Base-by-base conservation (phyloP, 1,140 invertebrate species). In the Paraescarpia echinospica region DNA sequence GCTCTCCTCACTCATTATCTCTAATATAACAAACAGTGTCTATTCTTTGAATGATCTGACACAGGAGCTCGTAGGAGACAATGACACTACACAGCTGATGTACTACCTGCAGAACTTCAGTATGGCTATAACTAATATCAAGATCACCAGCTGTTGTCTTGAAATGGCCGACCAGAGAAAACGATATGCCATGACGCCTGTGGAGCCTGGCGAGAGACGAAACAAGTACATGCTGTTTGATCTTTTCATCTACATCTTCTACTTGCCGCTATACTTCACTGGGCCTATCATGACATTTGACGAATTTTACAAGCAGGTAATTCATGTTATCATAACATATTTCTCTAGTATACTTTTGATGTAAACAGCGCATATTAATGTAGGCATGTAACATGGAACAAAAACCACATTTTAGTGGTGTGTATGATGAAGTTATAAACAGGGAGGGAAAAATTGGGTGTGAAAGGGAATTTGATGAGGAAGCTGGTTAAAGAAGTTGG, bases 221-320 rank as follows among this genome's bases (percentile, higher is more conserved):
- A 6, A 4, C 2, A 77, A 77, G 59, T 77, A 77, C 59, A 27
- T 31, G 59, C 59, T 97, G 90, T 59, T 95, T 1, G 95, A 97
- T 35, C 96, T 97, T 93, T 94, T 97, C 34, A 97, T 97, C 48
- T 98, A 98, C 95, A 97, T 97, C 93, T 97, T 98, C 93, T 98
- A 99, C 95, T 97, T 98, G 89, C 98, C 98, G 35, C 96, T 97
- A 18, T 96, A 98, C 89, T 97, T 98, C 94, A 97, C 97, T 93
- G 98, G 98, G 90, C 98, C 98, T 34, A 96, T 98, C 91, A 97
- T 98, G 93, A 96, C 97, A 8, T 98, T 97, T 96, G 96, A 97
- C 93, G 96, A 97, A 94, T 98, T 97, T 96, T 94, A 96, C 35
- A 92, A 95, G 35, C 96, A 97, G 93, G 97, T 97, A 59, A 94